phyloP scores from a whole-genome alignment of 2,113 vertebrate genomes.

The Ammodytes marinus region DNA sequence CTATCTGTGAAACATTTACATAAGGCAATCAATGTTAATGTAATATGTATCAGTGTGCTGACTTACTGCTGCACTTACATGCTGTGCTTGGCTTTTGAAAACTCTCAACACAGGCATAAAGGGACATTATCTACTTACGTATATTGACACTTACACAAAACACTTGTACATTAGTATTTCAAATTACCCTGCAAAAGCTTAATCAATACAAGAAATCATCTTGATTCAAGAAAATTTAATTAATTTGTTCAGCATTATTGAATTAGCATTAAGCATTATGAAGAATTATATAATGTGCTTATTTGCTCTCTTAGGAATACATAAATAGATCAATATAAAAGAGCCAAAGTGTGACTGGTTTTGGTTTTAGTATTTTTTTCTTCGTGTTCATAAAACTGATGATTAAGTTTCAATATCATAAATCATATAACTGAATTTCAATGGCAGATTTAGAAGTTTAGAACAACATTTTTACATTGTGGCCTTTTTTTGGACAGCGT shows the following conservation, averaged over 20 bases:
- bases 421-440: not conserved
- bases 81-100: conserved; percentile 36
- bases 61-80: conserved; percentile 34
- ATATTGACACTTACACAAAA: not conserved
- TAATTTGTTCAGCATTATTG: not conserved
- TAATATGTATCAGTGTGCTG: conserved; percentile 1
- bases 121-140: not conserved
- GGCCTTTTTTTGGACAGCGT: not conserved
- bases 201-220: not conserved
- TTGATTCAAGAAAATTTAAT: not conserved
- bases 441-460: not conserved
- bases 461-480: not conserved
- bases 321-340: not conserved
- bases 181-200: not conserved
- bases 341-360: no score
- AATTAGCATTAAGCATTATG: not conserved
- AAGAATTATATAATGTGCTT: not conserved
- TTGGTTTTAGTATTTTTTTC: no score
- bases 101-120: conserved; percentile 2
- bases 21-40: conserved; percentile 7
- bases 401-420: not conserved
- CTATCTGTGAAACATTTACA: conserved; percentile 9
- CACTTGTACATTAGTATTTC: not conserved
- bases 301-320: not conserved
- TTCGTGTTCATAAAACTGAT: not conserved